Conservation (phyloP, 2,113 vertebrate species). For the Cacatua alba region DNA sequence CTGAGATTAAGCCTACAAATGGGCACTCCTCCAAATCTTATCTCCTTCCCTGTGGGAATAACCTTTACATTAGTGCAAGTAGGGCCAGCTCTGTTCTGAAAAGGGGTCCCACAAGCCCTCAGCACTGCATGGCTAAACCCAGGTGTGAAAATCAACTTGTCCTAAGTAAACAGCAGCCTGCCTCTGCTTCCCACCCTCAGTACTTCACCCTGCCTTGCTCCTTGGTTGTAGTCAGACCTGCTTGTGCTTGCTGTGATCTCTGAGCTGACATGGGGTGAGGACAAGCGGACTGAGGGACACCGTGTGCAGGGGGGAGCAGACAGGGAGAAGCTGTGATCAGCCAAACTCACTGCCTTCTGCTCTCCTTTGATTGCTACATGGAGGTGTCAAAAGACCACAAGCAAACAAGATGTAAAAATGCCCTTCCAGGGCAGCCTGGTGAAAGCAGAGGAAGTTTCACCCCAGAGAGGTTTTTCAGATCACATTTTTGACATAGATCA, state of each 20-base stretch:
- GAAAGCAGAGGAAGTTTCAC: background rate
- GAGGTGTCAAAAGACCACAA: background rate
- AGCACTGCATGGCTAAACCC: background rate
- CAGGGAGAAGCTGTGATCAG: background rate
- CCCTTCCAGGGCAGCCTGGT: background rate
- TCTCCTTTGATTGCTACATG: background rate
- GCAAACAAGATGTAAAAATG: background rate
- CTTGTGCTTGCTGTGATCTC: background rate
- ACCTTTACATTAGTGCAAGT: background rate
- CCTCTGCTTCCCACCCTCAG: background rate
- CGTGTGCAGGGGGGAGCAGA: background rate
- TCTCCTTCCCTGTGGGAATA: background rate
- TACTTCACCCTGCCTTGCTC: background rate
- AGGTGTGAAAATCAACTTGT: background rate
- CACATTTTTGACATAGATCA: slow-evolving; percentile 4
- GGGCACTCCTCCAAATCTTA: slow-evolving; percentile 28
- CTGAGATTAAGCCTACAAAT: background rate
- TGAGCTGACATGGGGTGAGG: background rate
- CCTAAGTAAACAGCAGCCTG: background rate
- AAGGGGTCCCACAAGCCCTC: background rate
- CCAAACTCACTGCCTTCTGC: background rate
- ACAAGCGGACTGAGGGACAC: background rate
- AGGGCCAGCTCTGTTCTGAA: background rate
- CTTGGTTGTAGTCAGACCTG: background rate
- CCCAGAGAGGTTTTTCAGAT: background rate